These are phyloP conservation scores for Zingel zingel DNA, from an alignment of 2,113 vertebrate genomes.

Conservation along the genomic window DNA sequence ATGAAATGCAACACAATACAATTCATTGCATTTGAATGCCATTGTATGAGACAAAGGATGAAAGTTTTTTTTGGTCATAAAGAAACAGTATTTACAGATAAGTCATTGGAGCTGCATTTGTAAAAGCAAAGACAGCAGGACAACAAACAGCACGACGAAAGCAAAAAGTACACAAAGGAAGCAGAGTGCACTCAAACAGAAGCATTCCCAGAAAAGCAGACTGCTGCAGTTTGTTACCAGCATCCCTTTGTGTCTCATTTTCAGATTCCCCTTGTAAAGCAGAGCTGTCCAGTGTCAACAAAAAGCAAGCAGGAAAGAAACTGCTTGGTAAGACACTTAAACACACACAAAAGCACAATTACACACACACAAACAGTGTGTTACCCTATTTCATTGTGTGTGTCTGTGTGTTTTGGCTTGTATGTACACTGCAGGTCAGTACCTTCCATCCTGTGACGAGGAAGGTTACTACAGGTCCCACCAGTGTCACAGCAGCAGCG, in stretches of 20 bases:
- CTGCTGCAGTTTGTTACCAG: slow-evolving; percentile 50
- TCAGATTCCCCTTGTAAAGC: slow-evolving; percentile 95
- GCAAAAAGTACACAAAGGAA: slow-evolving; percentile 46
- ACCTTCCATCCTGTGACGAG: slow-evolving; percentile 93
- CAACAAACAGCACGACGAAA: slow-evolving; percentile 37
- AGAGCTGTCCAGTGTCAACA: slow-evolving; percentile 91
- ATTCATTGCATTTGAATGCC: not conserved
- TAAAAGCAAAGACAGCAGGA: slow-evolving; percentile 18
- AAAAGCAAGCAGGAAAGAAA: slow-evolving; percentile 90
- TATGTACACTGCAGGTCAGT: slow-evolving; percentile 84
- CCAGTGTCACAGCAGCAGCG: slow-evolving; percentile 91
- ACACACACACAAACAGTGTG: not conserved
- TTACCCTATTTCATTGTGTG: slow-evolving; percentile 19
- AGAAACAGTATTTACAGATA: slow-evolving; percentile 16
- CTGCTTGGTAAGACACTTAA: slow-evolving; percentile 88
- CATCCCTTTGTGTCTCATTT: slow-evolving; percentile 63
- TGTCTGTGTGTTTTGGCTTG: slow-evolving; percentile 43
- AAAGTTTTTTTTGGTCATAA: slow-evolving; percentile 22
- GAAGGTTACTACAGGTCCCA: slow-evolving; percentile 95
- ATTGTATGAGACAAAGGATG: not conserved
- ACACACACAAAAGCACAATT: slow-evolving; percentile 2
- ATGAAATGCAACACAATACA: slow-evolving; percentile 12
- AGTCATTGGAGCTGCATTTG: slow-evolving; percentile 8
- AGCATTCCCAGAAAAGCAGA: slow-evolving; percentile 41
- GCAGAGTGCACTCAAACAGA: slow-evolving; percentile 36